Conservation (phyloP, 2,113 vertebrate genomes). For the Labeo rohita region DNA sequence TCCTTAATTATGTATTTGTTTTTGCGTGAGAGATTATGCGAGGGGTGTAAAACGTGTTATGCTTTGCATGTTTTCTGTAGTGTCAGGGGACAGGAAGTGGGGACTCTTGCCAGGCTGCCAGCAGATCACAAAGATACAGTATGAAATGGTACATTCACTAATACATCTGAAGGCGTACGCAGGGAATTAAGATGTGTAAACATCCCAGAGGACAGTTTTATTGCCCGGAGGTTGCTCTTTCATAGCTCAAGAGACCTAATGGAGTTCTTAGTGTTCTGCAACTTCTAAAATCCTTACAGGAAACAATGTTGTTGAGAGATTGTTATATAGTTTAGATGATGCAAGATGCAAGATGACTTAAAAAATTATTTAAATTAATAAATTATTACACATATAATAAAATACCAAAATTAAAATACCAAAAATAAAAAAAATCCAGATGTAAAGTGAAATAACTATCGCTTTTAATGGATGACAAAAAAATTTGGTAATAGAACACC, state of each 20-base stretch:
- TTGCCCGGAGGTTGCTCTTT: constrained; percentile 18
- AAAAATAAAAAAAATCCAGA: not conserved
- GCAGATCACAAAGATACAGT: constrained; percentile 39
- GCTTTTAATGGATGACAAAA: not conserved
- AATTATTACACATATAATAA: too few species aligned
- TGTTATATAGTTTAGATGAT: too few species aligned
- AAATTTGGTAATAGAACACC: not conserved
- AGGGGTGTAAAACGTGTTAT: constrained; percentile 56
- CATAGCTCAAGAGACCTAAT: not conserved
- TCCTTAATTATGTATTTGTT: constrained; percentile 64
- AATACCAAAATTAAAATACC: not conserved
- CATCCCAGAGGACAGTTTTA: not conserved
- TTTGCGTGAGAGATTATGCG: constrained; percentile 50
- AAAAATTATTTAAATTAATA: not conserved
- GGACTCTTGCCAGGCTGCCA: constrained; percentile 44
- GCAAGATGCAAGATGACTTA: not conserved
- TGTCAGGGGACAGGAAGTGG: constrained; percentile 35
- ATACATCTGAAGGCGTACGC: constrained; percentile 6
- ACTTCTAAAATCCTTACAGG: not conserved
- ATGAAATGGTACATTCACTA: constrained; percentile 30
- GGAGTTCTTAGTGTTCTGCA: not conserved
- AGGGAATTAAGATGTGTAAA: constrained; percentile 8
- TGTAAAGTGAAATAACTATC: not conserved
- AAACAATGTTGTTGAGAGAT: not conserved
- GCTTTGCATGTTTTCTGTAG: constrained; percentile 55